These are phyloP conservation scores for Florisuga fusca DNA, from an alignment of 2,797 vertebrate genomes.

Conservation along the genomic window DNA sequence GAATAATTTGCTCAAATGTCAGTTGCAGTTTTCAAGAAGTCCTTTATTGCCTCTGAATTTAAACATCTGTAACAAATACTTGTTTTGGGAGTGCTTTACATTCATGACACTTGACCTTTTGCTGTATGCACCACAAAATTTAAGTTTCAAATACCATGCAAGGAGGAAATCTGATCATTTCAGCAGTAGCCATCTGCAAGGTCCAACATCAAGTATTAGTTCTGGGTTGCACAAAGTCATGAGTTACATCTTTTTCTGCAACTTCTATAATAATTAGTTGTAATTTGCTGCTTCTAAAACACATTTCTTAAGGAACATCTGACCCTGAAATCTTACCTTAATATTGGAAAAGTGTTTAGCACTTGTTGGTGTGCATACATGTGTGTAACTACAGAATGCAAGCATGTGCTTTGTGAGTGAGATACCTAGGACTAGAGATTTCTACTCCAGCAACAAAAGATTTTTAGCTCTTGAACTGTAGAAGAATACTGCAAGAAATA, in stretches of 20 bases:
- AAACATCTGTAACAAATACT: conserved; percentile 90
- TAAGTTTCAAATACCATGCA: conserved; percentile 80
- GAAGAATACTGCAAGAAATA: neutral
- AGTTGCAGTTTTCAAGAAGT: conserved; percentile 85
- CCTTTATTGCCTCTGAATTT: conserved; percentile 78
- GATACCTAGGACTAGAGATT: conserved; percentile 68
- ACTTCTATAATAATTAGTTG: conserved; percentile 87
- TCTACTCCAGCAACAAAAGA: conserved; percentile 50
- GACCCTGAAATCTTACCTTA: conserved; percentile 83
- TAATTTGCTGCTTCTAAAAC: conserved; percentile 89
- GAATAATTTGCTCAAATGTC: conserved; percentile 91
- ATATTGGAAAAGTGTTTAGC: conserved; percentile 70
- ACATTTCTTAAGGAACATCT: conserved; percentile 86
- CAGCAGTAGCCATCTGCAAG: conserved; percentile 87
- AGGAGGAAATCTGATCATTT: conserved; percentile 84
- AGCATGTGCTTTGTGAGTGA: conserved; percentile 72
- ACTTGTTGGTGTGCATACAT: conserved; percentile 43
- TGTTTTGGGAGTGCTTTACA: conserved; percentile 84
- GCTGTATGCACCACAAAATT: conserved; percentile 81
- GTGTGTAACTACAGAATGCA: neutral
- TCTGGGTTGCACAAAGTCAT: conserved; percentile 82
- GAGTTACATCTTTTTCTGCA: conserved; percentile 85
- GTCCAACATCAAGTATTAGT: conserved; percentile 87
- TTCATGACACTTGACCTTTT: conserved; percentile 81
- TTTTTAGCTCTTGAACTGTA: conserved; percentile 37